Evolutionary conservation across 1,140 invertebrate genomes (phyloP).

Genomic region (Drosophila pseudoobscura): DNA sequence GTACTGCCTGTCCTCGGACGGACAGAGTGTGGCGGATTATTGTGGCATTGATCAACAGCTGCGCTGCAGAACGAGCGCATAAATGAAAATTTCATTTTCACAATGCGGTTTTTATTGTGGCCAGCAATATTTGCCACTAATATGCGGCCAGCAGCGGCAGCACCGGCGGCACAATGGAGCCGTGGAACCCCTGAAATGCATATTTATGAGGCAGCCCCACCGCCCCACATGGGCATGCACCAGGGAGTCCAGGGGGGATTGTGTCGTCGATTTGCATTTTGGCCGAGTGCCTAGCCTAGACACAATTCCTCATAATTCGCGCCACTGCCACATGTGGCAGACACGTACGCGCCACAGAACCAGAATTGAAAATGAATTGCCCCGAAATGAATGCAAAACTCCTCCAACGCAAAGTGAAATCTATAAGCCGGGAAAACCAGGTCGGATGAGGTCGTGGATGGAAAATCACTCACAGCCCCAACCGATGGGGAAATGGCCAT

Average conservation of each 20-base stretch:
- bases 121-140: constrained; percentile 76
- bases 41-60: constrained; percentile 35
- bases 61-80: constrained; percentile 19
- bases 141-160: constrained; percentile 48
- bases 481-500: neutral
- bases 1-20: constrained; percentile 3
- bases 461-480: neutral
- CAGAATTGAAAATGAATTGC: constrained; percentile 75
- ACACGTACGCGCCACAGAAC: constrained; percentile 60
- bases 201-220: constrained; percentile 64
- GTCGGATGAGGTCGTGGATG: constrained; percentile 11
- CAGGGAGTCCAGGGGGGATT: constrained; percentile 23
- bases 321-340: constrained; percentile 57
- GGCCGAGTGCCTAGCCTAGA: constrained; percentile 67
- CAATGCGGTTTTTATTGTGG: constrained; percentile 46
- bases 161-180: constrained; percentile 42
- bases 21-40: constrained; percentile 45
- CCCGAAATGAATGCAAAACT: constrained; percentile 71
- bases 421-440: constrained; percentile 47
- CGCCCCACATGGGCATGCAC: constrained; percentile 26
- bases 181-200: constrained; percentile 59
- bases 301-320: constrained; percentile 76
- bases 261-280: constrained; percentile 65
- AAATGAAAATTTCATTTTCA: constrained; percentile 64
- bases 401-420: constrained; percentile 61